A percentile compares a stretch with the other conserved stretches of the same genome.
Evolutionary conservation across 37 sponge, comb jelly and placozoan species (phyloP).

Genomic region (Geodia barretti): DNA sequence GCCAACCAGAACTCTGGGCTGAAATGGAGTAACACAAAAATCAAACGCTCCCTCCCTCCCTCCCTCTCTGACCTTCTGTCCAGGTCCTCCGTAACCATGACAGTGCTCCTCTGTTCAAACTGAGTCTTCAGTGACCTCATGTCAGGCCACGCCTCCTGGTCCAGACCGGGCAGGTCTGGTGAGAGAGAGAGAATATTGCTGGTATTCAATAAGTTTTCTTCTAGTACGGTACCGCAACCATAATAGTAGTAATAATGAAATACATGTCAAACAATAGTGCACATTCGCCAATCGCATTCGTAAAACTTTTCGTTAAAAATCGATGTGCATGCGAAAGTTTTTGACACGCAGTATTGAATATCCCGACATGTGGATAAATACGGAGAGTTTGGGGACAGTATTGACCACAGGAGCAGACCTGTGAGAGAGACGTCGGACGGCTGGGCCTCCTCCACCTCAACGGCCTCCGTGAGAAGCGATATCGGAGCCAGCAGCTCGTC

Average conservation of each 20-base stretch:
- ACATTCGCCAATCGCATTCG: too few species aligned
- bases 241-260: too few species aligned
- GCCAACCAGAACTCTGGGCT: slow-evolving; percentile 76
- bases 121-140: slow-evolving; percentile 49
- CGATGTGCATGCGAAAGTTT: too few species aligned
- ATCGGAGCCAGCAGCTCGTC: slow-evolving; percentile 24
- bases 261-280: too few species aligned
- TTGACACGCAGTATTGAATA: too few species aligned
- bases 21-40: background rate
- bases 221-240: too few species aligned
- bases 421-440: background rate
- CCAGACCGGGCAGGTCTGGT: slow-evolving; percentile 26
- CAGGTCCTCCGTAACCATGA: background rate
- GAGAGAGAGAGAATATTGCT: background rate
- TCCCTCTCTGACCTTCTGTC: background rate
- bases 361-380: too few species aligned
- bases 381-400: background rate
- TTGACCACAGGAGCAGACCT: background rate
- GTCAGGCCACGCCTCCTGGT: slow-evolving; percentile 23
- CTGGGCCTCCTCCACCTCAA: slow-evolving; percentile 4
- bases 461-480: background rate
- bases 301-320: too few species aligned
- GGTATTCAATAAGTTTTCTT: too few species aligned
- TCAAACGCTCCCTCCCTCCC: background rate
- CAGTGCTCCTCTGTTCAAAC: slow-evolving; percentile 45